Conservation (phyloP, 2,888 invertebrate genomes). For the Dinocampus coccinellae region DNA sequence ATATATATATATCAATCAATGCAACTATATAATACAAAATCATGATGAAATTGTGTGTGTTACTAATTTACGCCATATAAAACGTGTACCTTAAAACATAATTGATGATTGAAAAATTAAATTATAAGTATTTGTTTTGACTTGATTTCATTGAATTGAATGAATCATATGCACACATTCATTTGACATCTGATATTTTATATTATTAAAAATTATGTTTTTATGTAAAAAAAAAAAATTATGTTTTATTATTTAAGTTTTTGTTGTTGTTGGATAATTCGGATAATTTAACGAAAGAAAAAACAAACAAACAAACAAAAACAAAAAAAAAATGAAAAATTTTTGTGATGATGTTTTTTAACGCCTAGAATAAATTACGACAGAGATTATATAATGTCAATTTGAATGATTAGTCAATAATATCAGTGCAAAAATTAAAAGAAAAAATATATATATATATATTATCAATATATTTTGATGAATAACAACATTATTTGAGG, state of each 20-base stretch:
- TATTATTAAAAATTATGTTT: constrained; percentile 21
- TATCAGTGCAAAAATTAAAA: background rate
- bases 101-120: constrained; percentile 52
- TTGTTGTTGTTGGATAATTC: constrained; percentile 61
- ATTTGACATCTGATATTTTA: constrained; percentile 10
- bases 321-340: too few relatives aligned
- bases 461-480: background rate
- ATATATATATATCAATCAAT: too few relatives aligned
- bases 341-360: constrained; percentile 59
- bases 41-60: constrained; percentile 50
- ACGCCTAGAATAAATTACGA: constrained; percentile 52
- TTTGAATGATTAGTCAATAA: constrained; percentile 35
- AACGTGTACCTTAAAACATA: constrained; percentile 50
- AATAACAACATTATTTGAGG: constrained; percentile 40
- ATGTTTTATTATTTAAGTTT: constrained; percentile 56
- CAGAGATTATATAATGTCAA: constrained; percentile 62
- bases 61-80: constrained; percentile 50
- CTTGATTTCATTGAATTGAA: constrained; percentile 63
- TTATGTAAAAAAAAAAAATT: constrained; percentile 52
- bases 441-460: constrained; percentile 21
- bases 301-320: too few relatives aligned
- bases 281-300: constrained; percentile 45
- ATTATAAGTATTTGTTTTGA: constrained; percentile 52
- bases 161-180: constrained; percentile 24
- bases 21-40: constrained; percentile 43